Base-by-base conservation (phyloP, 2,797 vertebrate genomes). In the Brachymystax lenok region DNA sequence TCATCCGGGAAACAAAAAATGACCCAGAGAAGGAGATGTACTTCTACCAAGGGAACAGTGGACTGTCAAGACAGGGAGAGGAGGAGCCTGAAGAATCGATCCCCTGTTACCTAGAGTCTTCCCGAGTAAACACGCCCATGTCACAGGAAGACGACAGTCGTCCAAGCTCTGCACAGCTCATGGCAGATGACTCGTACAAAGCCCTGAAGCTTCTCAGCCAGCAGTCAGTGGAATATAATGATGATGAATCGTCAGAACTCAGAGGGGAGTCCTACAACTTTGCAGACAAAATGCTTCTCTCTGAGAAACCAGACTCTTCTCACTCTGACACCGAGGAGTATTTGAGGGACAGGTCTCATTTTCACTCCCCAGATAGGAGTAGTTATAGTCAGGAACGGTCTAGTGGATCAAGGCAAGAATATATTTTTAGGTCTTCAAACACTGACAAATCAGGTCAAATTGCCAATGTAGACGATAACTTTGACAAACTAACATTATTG, bases 1-100 rank as follows among this genome's bases (percentile, higher is more conserved):
- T 99, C 93, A 99, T 99, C 93, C 96, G 97, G 94, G 97, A 99
- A 92, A 99, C 97, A 85, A 98, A 98, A 97, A 99, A 98, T 91
- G 97, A 97, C 87, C 96, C 96, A 77, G 98, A 99, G 78, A 99
- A 98, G 83, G 97, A 99, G 94, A 95, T 97, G 95, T 98, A 96
- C 94, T 95, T 97, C 63, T 99, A 97, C 93, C 96, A 96, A 90
- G 96, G 95, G 77, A 96, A 90, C 91, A 93, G 94, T 91, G 94
- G 93, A 84, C 87, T 94, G 90, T 94, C 91, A 83, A 94, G 92
- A 89, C 96, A 94, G 85, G 96, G 96, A 83, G 96, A 97, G 82
- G 96, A 97, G 77, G 98, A 99, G 83, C 92, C 95, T 0, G 97
- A 99, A 87, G 97, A 98, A 90, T 97, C 96, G 46, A 92, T 97